Conservation (phyloP, 2,113 vertebrate genomes). For the Edolisoma coerulescens region DNA sequence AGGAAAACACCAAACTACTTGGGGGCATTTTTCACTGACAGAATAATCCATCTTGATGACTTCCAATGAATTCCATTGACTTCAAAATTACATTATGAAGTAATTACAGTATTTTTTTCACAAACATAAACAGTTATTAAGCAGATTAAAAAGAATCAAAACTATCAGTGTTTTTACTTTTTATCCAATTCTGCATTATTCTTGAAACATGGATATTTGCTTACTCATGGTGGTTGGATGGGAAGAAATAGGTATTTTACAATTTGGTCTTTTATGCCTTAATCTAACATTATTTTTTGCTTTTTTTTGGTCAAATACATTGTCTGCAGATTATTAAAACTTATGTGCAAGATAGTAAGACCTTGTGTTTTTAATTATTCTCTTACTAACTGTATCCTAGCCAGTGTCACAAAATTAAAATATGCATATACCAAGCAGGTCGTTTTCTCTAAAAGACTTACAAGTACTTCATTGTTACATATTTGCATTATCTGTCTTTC, state of each 20-base stretch:
- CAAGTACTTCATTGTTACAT: not conserved
- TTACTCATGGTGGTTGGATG: not conserved
- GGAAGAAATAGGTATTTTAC: not conserved
- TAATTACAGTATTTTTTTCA: not conserved
- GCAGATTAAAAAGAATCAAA: not conserved
- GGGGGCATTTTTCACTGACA: not conserved
- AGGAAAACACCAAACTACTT: not conserved
- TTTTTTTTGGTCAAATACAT: not conserved
- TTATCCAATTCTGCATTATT: not conserved
- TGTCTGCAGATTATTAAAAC: not conserved
- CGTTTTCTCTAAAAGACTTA: not conserved
- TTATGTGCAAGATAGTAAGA: not conserved
- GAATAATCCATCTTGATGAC: not conserved
- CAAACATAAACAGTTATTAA: not conserved
- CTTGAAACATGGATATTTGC: not conserved
- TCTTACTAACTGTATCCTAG: not conserved
- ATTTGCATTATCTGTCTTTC: constrained; percentile 2
- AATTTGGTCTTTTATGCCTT: not conserved
- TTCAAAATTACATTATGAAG: not conserved
- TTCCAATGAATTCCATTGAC: not conserved
- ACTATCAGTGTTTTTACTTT: not conserved
- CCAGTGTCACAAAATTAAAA: not conserved
- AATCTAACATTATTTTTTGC: not conserved
- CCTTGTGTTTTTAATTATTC: not conserved
- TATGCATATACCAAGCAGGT: not conserved